phyloP scores from a whole-genome alignment of 1,140 invertebrate genomes.

The Oreohelix idahoensis region DNA sequence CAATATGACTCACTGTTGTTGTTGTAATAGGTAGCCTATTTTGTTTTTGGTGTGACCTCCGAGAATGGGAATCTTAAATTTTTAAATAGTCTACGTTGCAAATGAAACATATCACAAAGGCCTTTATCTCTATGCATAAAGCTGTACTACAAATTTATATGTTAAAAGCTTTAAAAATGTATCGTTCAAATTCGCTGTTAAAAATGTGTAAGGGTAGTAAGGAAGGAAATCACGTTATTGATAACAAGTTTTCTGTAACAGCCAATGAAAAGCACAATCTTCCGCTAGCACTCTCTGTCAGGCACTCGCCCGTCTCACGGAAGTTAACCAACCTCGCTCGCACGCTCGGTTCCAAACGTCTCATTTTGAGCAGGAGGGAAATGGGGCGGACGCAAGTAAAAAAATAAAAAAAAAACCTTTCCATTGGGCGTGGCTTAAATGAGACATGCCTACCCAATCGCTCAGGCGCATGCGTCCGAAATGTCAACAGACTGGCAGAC shows the following conservation, averaged over 20 bases:
- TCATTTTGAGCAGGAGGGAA: neutral
- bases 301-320: neutral
- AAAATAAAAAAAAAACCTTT: neutral
- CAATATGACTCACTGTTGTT: no score
- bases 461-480: neutral
- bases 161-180: no score
- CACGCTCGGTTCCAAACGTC: conserved; percentile 2
- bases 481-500: neutral
- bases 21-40: no score
- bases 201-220: no score
- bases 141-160: no score
- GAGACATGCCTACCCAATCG: neutral
- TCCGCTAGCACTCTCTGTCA: conserved; percentile 7
- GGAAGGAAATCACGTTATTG: neutral
- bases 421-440: neutral
- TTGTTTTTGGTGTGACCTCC: no score
- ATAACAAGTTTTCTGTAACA: neutral
- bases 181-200: no score
- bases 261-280: conserved; percentile 4
- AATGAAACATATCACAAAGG: no score
- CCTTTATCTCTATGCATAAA: no score
- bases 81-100: no score
- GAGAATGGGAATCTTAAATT: no score
- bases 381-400: neutral
- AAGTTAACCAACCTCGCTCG: conserved; percentile 10